A percentile compares a stretch with the other conserved stretches of the same genome.
phyloP scores from a whole-genome alignment of 2,797 vertebrate genomes.

The Dipus sagitta region DNA sequence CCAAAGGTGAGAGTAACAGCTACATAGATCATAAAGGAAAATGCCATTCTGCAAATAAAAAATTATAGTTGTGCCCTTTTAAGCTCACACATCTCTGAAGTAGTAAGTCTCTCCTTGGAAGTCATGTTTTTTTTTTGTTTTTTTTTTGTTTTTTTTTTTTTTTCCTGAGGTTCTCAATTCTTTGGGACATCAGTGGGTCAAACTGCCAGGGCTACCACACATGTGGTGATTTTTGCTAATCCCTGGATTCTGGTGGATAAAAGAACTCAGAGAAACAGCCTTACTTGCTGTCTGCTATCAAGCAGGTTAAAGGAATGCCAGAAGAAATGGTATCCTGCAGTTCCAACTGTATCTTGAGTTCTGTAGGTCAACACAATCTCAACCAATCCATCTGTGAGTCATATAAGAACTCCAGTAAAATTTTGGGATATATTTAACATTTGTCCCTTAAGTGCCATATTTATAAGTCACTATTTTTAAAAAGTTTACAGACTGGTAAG shows the following conservation, averaged over 20 bases:
- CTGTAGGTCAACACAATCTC: neutral
- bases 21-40: neutral
- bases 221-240: fast-evolving
- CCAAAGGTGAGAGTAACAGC: too few relatives aligned
- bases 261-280: neutral
- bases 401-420: neutral
- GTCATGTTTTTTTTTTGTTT: neutral
- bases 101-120: neutral
- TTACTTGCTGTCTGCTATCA: neutral
- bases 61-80: neutral
- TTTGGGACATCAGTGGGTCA: neutral
- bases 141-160: neutral
- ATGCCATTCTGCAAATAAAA: neutral
- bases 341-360: neutral
- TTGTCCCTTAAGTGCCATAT: neutral
- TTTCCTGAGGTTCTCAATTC: neutral
- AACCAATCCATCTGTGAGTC: neutral
- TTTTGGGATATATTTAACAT: neutral
- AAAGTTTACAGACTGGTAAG: neutral
- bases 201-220: neutral
- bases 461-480: neutral
- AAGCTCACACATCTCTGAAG: neutral
- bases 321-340: neutral
- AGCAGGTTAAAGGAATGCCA: neutral
- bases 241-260: neutral